Percentiles rank a stretch among this genome's conserved stretches.
Evolutionary conservation across 1,140 invertebrate genomes (phyloP).

Genomic region (Chironomus tepperi): DNA sequence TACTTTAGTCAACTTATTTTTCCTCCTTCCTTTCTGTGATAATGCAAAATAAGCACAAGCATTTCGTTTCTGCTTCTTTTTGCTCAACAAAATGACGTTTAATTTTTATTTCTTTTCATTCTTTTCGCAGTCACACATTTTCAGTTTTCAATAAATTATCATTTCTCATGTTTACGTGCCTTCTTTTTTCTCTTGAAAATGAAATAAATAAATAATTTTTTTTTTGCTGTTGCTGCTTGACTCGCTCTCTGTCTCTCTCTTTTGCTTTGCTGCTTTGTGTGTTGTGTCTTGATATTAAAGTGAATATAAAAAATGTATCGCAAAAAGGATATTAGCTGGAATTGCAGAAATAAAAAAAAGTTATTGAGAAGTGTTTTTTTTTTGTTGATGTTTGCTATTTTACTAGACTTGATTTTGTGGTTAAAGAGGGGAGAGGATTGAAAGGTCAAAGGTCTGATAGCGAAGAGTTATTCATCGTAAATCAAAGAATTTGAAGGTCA

Average conservation of each 20-base stretch:
- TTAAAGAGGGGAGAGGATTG: too few relatives aligned
- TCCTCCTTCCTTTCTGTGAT: not conserved
- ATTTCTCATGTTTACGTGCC: conserved; percentile 10
- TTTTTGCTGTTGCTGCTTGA: too few relatives aligned
- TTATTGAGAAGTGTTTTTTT: too few relatives aligned
- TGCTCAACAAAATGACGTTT: not conserved
- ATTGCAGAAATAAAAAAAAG: not conserved
- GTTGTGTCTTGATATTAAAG: conserved; percentile 6
- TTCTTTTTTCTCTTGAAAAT: too few relatives aligned
- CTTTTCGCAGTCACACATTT: not conserved
- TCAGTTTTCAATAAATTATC: conserved; percentile 14
- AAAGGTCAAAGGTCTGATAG: too few relatives aligned
- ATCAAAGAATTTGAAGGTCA: too few relatives aligned
- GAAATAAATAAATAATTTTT: too few relatives aligned
- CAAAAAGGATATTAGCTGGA: not conserved
- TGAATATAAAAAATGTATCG: not conserved
- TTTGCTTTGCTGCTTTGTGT: not conserved
- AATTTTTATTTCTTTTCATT: not conserved
- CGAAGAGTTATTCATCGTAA: too few relatives aligned
- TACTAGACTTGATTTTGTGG: too few relatives aligned
- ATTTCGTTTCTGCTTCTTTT: not conserved
- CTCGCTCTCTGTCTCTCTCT: not conserved
- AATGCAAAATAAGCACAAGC: conserved; percentile 3
- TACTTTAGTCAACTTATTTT: not conserved
- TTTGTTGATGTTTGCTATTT: too few relatives aligned